These are phyloP conservation scores for Hofmannophila pseudospretella DNA, from an alignment of 2,888 invertebrate species.

Conservation along the genomic window DNA sequence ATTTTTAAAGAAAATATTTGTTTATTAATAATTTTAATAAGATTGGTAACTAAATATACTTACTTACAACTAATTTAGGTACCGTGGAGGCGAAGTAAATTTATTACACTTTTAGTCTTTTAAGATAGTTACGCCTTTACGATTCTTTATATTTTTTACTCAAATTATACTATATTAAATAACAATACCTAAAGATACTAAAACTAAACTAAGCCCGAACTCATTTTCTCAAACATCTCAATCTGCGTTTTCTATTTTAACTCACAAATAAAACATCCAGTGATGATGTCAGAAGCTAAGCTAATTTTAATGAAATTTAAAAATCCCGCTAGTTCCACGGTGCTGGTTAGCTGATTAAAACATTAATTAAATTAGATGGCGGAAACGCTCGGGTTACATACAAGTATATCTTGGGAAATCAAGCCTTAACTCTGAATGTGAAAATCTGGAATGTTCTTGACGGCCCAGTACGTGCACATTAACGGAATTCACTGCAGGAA, in stretches of 20 bases:
- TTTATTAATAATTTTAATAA: no score
- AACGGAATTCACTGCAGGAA: not conserved
- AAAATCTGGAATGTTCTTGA: conserved; percentile 3
- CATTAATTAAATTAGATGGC: conserved; percentile 62
- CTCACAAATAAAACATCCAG: conserved; percentile 7
- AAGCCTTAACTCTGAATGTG: conserved; percentile 26
- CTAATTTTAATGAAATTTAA: conserved; percentile 23
- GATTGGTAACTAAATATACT: no score
- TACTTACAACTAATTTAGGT: no score
- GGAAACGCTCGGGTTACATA: conserved; percentile 21
- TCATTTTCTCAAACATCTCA: no score
- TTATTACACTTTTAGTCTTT: no score
- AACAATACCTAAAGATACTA: no score
- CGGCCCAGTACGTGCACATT: not conserved
- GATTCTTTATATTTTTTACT: no score
- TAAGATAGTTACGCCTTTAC: no score
- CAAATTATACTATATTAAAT: no score
- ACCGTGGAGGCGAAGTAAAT: no score
- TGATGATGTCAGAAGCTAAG: conserved; percentile 16
- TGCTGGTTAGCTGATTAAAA: conserved; percentile 60
- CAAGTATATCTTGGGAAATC: conserved; percentile 62
- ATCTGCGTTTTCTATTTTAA: not conserved
- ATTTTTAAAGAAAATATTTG: no score
- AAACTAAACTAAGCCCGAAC: no score
- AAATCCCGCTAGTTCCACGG: conserved; percentile 26